Evolutionary conservation across 1,140 invertebrate species (phyloP).

Genomic region (Semibalanus balanoides): DNA sequence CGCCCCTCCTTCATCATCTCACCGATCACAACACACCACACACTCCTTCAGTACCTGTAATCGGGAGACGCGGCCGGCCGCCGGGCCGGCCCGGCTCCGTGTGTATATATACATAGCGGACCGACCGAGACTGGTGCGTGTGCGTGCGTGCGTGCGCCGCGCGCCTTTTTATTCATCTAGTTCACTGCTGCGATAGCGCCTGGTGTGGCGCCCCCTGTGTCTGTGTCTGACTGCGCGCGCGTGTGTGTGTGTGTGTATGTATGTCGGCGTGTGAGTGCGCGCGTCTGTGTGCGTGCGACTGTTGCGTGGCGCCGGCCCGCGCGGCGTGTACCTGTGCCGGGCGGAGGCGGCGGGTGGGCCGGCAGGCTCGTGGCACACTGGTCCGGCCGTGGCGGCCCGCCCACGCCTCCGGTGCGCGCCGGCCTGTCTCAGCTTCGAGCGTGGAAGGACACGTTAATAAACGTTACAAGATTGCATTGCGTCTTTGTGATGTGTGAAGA

Average conservation of each 20-base stretch:
- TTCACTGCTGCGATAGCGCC: slow-evolving; percentile 4
- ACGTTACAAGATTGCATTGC: slow-evolving; percentile 30
- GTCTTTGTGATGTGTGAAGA: no score
- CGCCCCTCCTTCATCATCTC: not conserved
- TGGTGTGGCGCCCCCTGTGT: not conserved
- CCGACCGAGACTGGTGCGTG: not conserved
- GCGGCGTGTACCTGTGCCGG: not conserved
- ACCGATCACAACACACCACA: not conserved
- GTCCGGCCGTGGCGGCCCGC: no score
- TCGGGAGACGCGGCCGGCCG: no score
- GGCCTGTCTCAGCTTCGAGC: not conserved
- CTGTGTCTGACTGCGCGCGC: not conserved
- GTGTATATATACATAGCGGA: no score
- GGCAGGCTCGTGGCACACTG: not conserved
- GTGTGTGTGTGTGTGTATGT: not conserved
- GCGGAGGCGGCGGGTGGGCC: no score
- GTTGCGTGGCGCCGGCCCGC: no score
- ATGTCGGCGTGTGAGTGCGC: not conserved
- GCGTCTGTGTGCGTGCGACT: no score
- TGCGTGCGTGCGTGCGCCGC: not conserved
- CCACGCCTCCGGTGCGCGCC: no score
- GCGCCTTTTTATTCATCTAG: slow-evolving; percentile 2
- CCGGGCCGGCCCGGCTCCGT: no score
- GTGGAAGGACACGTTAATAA: not conserved
- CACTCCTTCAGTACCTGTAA: not conserved